phyloP scores from a whole-genome alignment of 2,113 vertebrate species.

The Silurus asotus region DNA sequence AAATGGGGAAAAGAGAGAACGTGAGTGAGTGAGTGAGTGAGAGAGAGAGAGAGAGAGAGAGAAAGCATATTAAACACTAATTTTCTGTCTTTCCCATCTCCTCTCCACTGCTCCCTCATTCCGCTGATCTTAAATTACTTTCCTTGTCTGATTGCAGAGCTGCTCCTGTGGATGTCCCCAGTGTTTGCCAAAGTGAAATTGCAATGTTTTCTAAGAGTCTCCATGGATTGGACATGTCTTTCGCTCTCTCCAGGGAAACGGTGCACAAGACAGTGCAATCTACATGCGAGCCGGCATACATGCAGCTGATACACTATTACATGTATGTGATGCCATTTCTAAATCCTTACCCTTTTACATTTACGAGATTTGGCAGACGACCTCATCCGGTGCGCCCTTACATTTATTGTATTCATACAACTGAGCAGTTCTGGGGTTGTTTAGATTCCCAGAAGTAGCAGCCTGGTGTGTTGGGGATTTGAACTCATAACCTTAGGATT shows the following conservation, averaged over 20 bases:
- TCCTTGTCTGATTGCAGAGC: constrained; percentile 71
- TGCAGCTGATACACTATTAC: background rate
- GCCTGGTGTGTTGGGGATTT: too few relatives aligned
- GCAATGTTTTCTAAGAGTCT: constrained; percentile 72
- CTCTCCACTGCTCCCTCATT: constrained; percentile 57
- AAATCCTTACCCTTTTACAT: background rate
- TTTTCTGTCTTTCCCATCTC: constrained; percentile 42
- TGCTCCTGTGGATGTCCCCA: constrained; percentile 62
- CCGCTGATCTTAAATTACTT: constrained; percentile 72
- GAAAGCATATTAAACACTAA: constrained; percentile 44
- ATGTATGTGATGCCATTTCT: background rate
- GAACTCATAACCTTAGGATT: too few relatives aligned
- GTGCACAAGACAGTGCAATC: constrained; percentile 13
- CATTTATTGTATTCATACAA: too few relatives aligned
- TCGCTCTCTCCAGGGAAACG: constrained; percentile 35
- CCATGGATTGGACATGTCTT: constrained; percentile 62
- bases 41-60: constrained; percentile 32
- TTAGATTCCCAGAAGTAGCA: too few relatives aligned
- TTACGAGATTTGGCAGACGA: too few relatives aligned
- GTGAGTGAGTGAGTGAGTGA: constrained; percentile 55
- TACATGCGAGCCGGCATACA: background rate
- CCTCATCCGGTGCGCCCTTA: too few relatives aligned
- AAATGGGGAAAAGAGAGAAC: constrained; percentile 33
- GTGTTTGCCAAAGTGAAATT: constrained; percentile 70
- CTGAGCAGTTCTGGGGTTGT: too few relatives aligned